Conservation (phyloP, 1,140 invertebrate genomes). For the Brachionus angularis region DNA sequence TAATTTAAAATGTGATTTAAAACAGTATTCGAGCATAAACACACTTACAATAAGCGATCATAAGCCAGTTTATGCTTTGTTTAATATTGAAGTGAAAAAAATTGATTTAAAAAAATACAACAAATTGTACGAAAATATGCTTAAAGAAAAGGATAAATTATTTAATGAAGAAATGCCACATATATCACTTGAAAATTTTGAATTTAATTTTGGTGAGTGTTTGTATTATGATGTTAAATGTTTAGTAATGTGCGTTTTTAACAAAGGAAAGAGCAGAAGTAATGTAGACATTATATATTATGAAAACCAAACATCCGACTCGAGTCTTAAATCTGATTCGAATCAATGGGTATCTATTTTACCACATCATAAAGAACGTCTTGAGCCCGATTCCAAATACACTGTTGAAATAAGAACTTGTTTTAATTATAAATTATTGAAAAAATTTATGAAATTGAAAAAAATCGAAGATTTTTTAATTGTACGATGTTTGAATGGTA, state of each 20-base stretch:
- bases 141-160: slow-evolving; percentile 8
- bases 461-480: slow-evolving; percentile 34
- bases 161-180: slow-evolving; percentile 40
- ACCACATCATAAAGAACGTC: slow-evolving; percentile 38
- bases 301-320: background rate
- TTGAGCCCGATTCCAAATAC: background rate
- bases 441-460: slow-evolving; percentile 4
- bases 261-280: background rate
- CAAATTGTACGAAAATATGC: slow-evolving; percentile 10
- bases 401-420: slow-evolving; percentile 3
- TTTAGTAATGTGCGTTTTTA: slow-evolving; percentile 4
- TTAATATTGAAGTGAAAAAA: slow-evolving; percentile 36
- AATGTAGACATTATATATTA: slow-evolving; percentile 40
- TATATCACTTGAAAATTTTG: slow-evolving; percentile 19
- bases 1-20: background rate
- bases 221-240: slow-evolving; percentile 30
- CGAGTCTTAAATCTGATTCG: background rate
- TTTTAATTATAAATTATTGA: background rate
- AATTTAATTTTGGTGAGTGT: slow-evolving; percentile 32
- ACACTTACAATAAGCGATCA: slow-evolving; percentile 34
- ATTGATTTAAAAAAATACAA: slow-evolving; percentile 29
- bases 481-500: slow-evolving; percentile 22
- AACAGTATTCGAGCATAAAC: slow-evolving; percentile 32
- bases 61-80: slow-evolving; percentile 38
- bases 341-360: background rate